Evolutionary conservation across 2,888 invertebrate species (phyloP), one percentile per base, ranked within the genome.

Genomic region (Melanophora roralis): DNA sequence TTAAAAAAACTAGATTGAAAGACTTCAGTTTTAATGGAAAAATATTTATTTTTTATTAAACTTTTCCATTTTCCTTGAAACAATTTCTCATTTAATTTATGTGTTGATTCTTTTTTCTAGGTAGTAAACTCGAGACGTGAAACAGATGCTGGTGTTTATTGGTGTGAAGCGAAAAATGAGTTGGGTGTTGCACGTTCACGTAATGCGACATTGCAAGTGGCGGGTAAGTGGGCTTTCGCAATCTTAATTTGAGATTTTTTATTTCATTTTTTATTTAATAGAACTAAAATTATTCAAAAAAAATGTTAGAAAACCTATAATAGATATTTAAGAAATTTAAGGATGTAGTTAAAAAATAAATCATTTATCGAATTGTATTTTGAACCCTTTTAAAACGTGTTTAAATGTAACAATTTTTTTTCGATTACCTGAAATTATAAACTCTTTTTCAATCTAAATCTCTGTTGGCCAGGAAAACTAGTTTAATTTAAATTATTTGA

Each of bases 141-240:
- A 88, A 94, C 94, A 19, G 96, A 96, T 89, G 94, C 95, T 60
- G 97, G 97, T 23, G 93, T 95, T 2, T 97, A 97, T 88, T 96
- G 95, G 94, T 97, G 97, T 89, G 94, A 95, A 89, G 97, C 96
- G 0, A 93, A 93, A 77, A 97, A 97, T 89, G 93, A 93, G 19
- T 92, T 94, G 85, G 97, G 97, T 49, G 94, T 94, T 83, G 95
- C 95, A 34, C 92, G 94, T 83, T 96, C 96, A 89, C 92, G 94
- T 85, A 96, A 96, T 89, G 97, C 96, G 64, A 95, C 95, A 8
- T 91, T 97, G 82, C 94, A 95, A 87, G 95, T 96, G 85, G 96
- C 96, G 88, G 94, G 96, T 96, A 91, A 92, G 92, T 88, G n/a
- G n/a, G n/a, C n/a, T 79, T 40, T 71, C 27, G 49, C 49, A 19